Conservation (phyloP, 2,888 invertebrate genomes). For the Caenorhabditis sp. region DNA sequence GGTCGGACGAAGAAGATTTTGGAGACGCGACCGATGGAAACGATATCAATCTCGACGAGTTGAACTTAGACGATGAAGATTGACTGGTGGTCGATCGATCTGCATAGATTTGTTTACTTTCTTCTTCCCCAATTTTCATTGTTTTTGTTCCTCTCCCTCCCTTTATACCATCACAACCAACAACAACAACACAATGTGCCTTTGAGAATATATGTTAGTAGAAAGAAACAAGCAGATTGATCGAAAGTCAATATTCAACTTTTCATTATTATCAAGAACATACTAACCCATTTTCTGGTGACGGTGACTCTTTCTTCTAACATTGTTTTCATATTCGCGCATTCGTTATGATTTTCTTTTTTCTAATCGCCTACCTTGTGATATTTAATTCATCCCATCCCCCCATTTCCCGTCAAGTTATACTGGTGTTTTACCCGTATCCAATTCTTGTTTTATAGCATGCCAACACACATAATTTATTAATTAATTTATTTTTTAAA, state of each 20-base stretch:
- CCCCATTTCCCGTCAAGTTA: neutral
- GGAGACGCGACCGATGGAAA: conserved; percentile 56
- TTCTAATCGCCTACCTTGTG: neutral
- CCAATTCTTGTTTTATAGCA: neutral
- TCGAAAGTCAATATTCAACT: neutral
- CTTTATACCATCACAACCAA: neutral
- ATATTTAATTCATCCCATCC: neutral
- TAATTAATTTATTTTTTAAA: neutral
- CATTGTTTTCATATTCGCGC: neutral
- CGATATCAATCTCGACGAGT: conserved; percentile 63
- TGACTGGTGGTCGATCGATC: conserved; percentile 61
- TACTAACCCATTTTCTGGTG: neutral
- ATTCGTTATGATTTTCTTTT: neutral
- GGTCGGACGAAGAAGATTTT: conserved; percentile 63
- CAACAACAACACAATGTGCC: neutral
- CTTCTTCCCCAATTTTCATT: neutral
- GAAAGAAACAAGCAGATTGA: neutral
- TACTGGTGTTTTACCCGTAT: too few relatives aligned
- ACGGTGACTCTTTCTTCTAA: neutral
- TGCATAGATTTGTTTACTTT: conserved; percentile 9
- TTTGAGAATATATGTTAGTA: neutral
- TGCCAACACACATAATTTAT: neutral
- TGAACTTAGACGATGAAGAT: conserved; percentile 66
- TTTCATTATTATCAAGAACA: neutral
- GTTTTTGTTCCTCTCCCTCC: too few relatives aligned